These are phyloP conservation scores for Limnothrissa miodon DNA, from an alignment of 2,113 vertebrate species.

Conservation along the genomic window DNA sequence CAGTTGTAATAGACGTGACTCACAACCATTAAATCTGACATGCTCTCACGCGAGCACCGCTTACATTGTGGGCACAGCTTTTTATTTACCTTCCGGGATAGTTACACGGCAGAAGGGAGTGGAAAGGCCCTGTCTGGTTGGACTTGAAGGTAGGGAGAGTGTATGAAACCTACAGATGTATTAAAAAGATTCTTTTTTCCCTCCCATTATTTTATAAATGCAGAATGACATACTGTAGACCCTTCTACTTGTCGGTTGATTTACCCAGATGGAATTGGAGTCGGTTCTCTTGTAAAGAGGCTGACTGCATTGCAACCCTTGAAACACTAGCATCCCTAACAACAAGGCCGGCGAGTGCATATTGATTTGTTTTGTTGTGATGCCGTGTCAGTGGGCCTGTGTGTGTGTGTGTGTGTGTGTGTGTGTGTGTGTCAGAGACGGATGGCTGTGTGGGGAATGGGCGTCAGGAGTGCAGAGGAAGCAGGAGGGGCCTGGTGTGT, in stretches of 20 bases:
- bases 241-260: neutral
- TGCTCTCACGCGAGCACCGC: neutral
- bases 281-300: neutral
- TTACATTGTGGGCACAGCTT: neutral
- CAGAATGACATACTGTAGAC: neutral
- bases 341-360: neutral
- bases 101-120: neutral
- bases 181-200: neutral
- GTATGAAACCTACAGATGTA: neutral
- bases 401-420: neutral
- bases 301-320: neutral
- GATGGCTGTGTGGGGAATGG: neutral
- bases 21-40: neutral
- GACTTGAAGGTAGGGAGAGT: neutral
- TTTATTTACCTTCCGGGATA: neutral
- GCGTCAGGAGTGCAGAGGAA: neutral
- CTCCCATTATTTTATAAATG: neutral
- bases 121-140: neutral
- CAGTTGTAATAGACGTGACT: neutral
- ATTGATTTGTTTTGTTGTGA: constrained; percentile 1
- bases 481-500: neutral
- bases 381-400: neutral
- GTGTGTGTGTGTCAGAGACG: neutral
- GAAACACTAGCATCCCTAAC: neutral
- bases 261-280: neutral